Evolutionary conservation across 2,888 invertebrate species (phyloP).

Genomic region (Micoletzkya japonica): DNA sequence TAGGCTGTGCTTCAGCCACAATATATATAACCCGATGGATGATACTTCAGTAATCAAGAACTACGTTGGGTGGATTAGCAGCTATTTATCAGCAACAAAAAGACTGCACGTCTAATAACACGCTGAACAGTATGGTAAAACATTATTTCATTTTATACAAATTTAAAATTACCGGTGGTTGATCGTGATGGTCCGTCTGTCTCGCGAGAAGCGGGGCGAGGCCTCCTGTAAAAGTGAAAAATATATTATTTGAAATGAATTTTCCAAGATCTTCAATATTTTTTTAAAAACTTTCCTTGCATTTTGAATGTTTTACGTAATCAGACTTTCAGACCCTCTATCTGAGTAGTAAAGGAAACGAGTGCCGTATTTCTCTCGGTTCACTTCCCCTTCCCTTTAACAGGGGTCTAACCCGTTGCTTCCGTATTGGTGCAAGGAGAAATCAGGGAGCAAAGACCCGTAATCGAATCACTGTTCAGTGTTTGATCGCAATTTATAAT

Average conservation of each 20-base stretch:
- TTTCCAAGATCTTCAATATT: neutral
- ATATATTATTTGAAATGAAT: neutral
- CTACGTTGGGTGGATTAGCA: no score
- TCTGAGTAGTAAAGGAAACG: neutral
- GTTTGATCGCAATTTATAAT: neutral
- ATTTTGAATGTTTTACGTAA: neutral
- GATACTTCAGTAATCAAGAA: no score
- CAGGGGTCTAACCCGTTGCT: no score
- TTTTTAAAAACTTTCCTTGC: neutral
- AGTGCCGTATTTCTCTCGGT: no score
- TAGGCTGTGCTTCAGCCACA: no score
- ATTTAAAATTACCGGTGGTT: slow-evolving; percentile 31
- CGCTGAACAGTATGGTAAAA: no score
- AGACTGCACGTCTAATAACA: no score
- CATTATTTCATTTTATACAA: no score
- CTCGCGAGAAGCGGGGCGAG: slow-evolving; percentile 44
- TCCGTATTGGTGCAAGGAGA: neutral
- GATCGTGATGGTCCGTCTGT: slow-evolving; percentile 35
- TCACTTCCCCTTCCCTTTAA: no score
- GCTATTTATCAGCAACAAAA: no score
- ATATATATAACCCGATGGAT: no score
- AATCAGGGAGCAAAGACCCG: neutral
- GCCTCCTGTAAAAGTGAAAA: slow-evolving; percentile 5
- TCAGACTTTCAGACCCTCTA: neutral
- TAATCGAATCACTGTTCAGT: neutral